phyloP scores from a whole-genome alignment of 2,888 invertebrate genomes.

The Ichneumon xanthorius region DNA sequence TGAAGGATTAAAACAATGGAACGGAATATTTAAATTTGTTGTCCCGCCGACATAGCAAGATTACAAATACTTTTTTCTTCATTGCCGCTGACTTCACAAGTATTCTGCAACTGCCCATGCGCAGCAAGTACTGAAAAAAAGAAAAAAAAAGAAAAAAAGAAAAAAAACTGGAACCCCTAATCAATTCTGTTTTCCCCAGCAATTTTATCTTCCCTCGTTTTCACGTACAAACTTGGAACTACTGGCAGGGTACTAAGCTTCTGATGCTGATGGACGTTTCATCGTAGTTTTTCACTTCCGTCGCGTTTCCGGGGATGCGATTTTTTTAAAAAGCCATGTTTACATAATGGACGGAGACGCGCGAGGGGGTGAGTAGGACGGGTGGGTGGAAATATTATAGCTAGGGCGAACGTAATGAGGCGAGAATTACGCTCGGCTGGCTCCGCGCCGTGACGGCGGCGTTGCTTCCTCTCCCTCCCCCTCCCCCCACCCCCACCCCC shows the following conservation, averaged over 20 bases:
- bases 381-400: constrained; percentile 64
- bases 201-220: constrained; percentile 19
- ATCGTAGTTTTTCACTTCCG: constrained; percentile 37
- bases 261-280: constrained; percentile 45
- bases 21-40: background rate
- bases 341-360: constrained; percentile 64
- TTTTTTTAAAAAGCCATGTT: constrained; percentile 66
- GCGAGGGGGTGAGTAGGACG: constrained; percentile 22
- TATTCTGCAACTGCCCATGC: background rate
- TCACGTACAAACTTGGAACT: background rate
- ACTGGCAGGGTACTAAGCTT: constrained; percentile 24
- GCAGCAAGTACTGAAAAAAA: background rate
- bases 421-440: constrained; percentile 77
- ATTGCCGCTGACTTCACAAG: background rate
- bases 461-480: constrained; percentile 33
- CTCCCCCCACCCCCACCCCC: background rate
- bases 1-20: background rate
- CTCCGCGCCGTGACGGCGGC: constrained; percentile 66
- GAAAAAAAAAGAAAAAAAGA: background rate
- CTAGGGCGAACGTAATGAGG: constrained; percentile 71
- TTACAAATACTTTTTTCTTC: background rate
- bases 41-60: background rate
- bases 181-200: background rate
- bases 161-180: background rate
- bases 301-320: constrained; percentile 61